Evolutionary conservation across 2,113 vertebrate species (phyloP).

Genomic region (Carettochelys insculpta): DNA sequence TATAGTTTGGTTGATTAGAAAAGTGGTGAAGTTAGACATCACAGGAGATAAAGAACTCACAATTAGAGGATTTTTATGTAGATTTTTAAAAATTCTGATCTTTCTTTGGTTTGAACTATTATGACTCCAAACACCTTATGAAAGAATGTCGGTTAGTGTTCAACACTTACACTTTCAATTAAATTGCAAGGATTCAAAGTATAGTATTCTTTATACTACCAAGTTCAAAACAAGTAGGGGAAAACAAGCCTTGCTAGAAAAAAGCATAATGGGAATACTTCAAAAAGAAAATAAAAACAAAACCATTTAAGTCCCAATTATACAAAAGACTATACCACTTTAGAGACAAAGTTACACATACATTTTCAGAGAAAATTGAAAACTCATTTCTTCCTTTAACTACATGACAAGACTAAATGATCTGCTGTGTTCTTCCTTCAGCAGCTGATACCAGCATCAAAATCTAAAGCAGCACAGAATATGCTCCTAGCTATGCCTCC

Average conservation of each 20-base stretch:
- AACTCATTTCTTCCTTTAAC: neutral
- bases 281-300: neutral
- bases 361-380: neutral
- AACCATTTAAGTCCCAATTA: neutral
- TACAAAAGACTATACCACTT: neutral
- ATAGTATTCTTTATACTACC: neutral
- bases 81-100: neutral
- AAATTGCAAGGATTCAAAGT: neutral
- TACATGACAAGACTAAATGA: neutral
- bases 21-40: neutral
- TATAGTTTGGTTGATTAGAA: neutral
- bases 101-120: neutral
- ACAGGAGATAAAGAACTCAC: neutral
- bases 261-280: neutral
- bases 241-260: neutral
- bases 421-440: neutral
- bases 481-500: neutral
- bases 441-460: neutral
- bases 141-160: neutral
- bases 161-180: neutral
- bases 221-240: constrained; percentile 2
- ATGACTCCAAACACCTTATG: neutral
- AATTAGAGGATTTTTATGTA: neutral
- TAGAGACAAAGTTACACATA: neutral
- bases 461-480: neutral